These are phyloP conservation scores for Octodonta nipae DNA, from an alignment of 2,888 invertebrate genomes.

Conservation along the genomic window DNA sequence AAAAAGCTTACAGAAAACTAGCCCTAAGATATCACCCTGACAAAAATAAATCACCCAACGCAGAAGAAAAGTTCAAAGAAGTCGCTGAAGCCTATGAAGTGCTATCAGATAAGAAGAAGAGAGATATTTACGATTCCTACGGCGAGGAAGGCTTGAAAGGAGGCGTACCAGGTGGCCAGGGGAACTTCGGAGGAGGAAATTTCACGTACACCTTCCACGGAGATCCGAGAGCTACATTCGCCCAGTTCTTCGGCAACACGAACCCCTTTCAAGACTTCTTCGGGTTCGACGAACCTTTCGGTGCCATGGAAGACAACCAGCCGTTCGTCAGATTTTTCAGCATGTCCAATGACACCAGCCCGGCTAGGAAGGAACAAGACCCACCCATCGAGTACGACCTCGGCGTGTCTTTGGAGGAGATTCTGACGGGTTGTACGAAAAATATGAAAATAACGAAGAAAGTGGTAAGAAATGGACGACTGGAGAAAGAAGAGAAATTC, in stretches of 20 bases:
- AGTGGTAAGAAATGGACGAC: slow-evolving; percentile 64
- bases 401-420: slow-evolving; percentile 80
- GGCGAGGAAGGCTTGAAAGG: slow-evolving; percentile 86
- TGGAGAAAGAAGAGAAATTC: slow-evolving; percentile 79
- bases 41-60: slow-evolving; percentile 85
- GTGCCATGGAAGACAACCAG: slow-evolving; percentile 10
- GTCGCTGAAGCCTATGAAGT: slow-evolving; percentile 96
- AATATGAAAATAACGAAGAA: slow-evolving; percentile 94
- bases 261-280: slow-evolving; percentile 84
- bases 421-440: slow-evolving; percentile 69
- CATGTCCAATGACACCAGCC: neutral
- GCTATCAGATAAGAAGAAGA: slow-evolving; percentile 84
- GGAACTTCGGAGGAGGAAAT: slow-evolving; percentile 39
- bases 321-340: slow-evolving; percentile 14
- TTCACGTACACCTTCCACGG: slow-evolving; percentile 81
- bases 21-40: slow-evolving; percentile 95
- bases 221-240: slow-evolving; percentile 88
- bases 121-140: slow-evolving; percentile 79
- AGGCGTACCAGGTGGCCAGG: slow-evolving; percentile 36
- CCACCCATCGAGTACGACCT: slow-evolving; percentile 81
- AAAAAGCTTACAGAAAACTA: slow-evolving; percentile 86
- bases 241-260: slow-evolving; percentile 87
- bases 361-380: slow-evolving; percentile 59
- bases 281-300: slow-evolving; percentile 38
- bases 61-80: slow-evolving; percentile 88